Base-by-base conservation (phyloP, 2,113 vertebrate species). In the Lagenorhynchus albirostris region DNA sequence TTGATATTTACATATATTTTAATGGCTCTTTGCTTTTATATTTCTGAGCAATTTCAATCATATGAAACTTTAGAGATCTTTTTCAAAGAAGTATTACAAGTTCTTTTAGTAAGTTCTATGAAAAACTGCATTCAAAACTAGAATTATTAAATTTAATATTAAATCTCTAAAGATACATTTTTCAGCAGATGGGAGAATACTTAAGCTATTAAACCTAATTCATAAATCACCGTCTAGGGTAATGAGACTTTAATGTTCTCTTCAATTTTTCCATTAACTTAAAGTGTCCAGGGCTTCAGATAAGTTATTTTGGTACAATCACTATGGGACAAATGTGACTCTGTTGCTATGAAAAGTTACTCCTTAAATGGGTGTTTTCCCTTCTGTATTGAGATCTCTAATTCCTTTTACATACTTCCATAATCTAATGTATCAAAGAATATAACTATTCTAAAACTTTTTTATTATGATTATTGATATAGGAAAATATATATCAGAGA, bases 171-270 rank as follows among this genome's bases (percentile, higher is more conserved):
- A 89, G 79, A 85, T 93, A 44, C 63, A 95, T 60, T 93, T 96
- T 83, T 95, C 71, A 92, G 87, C 82, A 85, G 82, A 96, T 91
- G 92, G 82, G 50, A 93, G 86, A 97, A 85, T 86, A 96, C 25
- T 85, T 60, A 81, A 58, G 58, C 41, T 95, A 89, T 89, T 96
- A 97, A 95, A 88, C 50, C 79, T 81, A 93, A 96, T 62, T 62
- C 79, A 91, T 96, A 89, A 95, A 77, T 96, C 82, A 90, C 58
- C n/a, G 47, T 93, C 50, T 85, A 89, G 77, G 36, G 23, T 96
- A 97, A 98, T 92, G 96, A 96, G 86, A 95, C 70, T 97, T 96
- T 95, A 96, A 97, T 95, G 90, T 76, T 91, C 41, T 95, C 71
- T 87, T 95, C 82, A 93, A n/a, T 89, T 89, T 96, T 96, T 91